A percentile compares a stretch with the other conserved stretches of the same genome.
Evolutionary conservation across 2,797 vertebrate species (phyloP).

Genomic region (Epinephelus coioides): DNA sequence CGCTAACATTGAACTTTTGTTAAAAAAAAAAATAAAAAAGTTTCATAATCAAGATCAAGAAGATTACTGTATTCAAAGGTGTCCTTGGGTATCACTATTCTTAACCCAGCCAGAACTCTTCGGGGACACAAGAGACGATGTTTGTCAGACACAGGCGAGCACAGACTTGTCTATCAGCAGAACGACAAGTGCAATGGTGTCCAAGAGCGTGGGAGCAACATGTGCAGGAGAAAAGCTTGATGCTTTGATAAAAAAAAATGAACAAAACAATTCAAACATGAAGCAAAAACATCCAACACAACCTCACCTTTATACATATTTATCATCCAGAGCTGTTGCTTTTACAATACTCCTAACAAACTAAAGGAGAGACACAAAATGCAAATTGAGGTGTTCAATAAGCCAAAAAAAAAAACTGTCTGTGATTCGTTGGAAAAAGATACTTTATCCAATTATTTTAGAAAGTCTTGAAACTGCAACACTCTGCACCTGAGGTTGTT

Average conservation of each 20-base stretch:
- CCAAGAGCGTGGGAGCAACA: conserved; percentile 39
- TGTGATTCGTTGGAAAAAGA: conserved; percentile 30
- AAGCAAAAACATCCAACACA: not conserved
- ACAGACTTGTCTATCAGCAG: conserved; percentile 40
- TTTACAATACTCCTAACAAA: conserved; percentile 21
- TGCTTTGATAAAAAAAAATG: conserved; percentile 29
- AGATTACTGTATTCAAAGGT: conserved; percentile 41
- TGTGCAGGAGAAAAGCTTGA: conserved; percentile 16
- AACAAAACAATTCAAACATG: conserved; percentile 26
- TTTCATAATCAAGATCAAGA: conserved; percentile 62
- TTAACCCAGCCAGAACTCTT: conserved; percentile 42
- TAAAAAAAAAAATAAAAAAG: not conserved
- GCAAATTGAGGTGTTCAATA: conserved; percentile 24
- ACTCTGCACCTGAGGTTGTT: conserved; percentile 22
- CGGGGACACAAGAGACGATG: conserved; percentile 37
- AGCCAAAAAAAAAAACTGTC: conserved; percentile 32
- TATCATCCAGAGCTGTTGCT: conserved; percentile 8
- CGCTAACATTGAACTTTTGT: conserved; percentile 37
- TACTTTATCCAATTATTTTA: conserved; percentile 47
- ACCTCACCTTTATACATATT: conserved; percentile 29
- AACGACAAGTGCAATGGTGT: not conserved
- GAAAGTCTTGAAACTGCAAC: conserved; percentile 24
- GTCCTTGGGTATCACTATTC: conserved; percentile 53
- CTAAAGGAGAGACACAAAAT: conserved; percentile 23
- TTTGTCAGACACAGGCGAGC: conserved; percentile 61